A percentile compares a stretch with the other conserved stretches of the same genome.
Conservation (phyloP, 2,113 vertebrate species). For the Penelope pileata region DNA sequence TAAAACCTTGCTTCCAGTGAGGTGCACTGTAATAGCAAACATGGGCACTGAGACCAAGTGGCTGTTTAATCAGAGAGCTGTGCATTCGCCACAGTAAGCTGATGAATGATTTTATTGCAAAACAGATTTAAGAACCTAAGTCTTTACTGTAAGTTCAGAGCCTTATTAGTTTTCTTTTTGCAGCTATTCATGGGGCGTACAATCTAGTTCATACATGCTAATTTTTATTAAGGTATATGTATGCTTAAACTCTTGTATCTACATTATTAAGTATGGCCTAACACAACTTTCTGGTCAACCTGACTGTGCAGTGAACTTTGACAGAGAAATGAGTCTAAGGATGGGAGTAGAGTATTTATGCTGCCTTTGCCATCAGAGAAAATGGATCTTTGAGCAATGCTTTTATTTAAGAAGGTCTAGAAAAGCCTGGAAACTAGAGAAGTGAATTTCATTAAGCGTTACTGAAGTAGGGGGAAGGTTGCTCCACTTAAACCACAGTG, state of each 20-base stretch:
- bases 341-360: background rate
- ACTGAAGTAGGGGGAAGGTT: background rate
- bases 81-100: background rate
- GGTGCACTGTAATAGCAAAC: background rate
- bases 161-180: background rate
- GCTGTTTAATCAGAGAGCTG: background rate
- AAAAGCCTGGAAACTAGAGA: background rate
- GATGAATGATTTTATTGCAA: background rate
- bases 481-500: background rate
- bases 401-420: background rate
- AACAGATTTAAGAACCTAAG: background rate
- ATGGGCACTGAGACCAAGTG: rapidly evolving
- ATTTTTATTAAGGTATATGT: background rate
- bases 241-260: background rate
- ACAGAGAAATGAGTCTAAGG: background rate
- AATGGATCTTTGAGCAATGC: background rate
- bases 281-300: rapidly evolving
- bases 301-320: background rate
- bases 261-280: background rate
- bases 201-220: background rate
- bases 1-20: background rate
- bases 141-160: background rate
- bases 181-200: background rate
- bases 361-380: background rate
- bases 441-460: background rate